Evolutionary conservation across 2,888 invertebrate genomes (phyloP), one percentile per base, ranked within the genome.

Genomic region (Cantharis lateralis): DNA sequence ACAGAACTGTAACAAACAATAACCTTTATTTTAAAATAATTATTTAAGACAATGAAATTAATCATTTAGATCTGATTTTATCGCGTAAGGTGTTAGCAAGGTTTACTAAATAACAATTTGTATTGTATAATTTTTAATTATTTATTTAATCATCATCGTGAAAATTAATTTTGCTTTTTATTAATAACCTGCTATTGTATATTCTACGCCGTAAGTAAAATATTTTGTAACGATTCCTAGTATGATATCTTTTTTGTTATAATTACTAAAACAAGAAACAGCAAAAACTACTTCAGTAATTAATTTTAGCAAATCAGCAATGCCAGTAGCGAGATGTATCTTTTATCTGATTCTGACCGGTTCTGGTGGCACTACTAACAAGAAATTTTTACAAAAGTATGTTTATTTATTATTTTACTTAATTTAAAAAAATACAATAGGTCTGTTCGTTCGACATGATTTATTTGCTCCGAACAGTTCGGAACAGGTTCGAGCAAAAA

Each of bases 31-130:
- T 11, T 16, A 16, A 66, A 20, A 66, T 66, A 66, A 66, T 66
- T 66, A 66, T n/a, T 20, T 18, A 66, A 66, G 24, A 66, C 64
- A 66, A 66, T 66, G 64, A 20, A 66, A 66, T 15, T 66, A 66
- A 20, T 66, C 18, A 66, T 66, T 66, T 10, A 9, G 18, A 66
- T 66, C 15, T 20, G 64, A 66, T 66, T 66, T 66, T 20, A 66
- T 66, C 64, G 64, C 18, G 64, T 24, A 66, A 66, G 24, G 64
- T 66, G 24, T 66, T 66, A 66, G 64, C 64, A 66, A 66, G 64
- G 64, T 66, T 66, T 24, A n/a, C 64, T n/a, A 66, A 66, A 24
- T 66, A 66, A 66, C n/a, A 24, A 66, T 66, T 48, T 48, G 48
- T 48, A 48, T 48, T 48, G 48, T 48, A 48, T 48, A 48, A 48